Percentiles rank a stretch among this genome's conserved stretches.
phyloP scores from a whole-genome alignment of 2,797 vertebrate genomes.

The Phataginus tetradactyla region DNA sequence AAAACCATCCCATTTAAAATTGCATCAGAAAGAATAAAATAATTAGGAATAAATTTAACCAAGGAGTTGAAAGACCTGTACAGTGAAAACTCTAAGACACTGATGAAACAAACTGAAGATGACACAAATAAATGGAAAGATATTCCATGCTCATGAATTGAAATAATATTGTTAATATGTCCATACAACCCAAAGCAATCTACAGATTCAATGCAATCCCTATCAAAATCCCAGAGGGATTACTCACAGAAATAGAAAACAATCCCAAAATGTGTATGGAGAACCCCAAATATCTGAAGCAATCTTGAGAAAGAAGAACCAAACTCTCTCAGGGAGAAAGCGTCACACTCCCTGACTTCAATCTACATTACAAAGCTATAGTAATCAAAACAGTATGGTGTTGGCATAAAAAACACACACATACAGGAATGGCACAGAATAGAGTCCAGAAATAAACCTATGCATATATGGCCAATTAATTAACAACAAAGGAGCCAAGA shows the following conservation, averaged over 20 bases:
- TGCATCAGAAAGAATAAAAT: background rate
- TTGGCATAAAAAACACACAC: background rate
- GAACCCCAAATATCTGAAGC: background rate
- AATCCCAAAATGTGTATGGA: background rate
- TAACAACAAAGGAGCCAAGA: background rate
- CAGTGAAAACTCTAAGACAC: background rate
- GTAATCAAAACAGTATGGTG: background rate
- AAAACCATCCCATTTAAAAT: background rate
- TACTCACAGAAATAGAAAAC: background rate
- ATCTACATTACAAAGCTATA: background rate
- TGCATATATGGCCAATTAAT: background rate
- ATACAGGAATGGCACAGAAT: background rate
- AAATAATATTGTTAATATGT: background rate
- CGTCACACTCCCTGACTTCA: background rate
- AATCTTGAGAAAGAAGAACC: background rate
- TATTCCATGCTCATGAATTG: background rate
- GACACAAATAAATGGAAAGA: background rate
- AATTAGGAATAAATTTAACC: background rate
- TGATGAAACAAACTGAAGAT: background rate
- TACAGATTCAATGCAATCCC: background rate
- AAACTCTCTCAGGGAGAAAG: no score
- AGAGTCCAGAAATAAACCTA: background rate
- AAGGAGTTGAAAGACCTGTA: background rate
- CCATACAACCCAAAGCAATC: background rate
- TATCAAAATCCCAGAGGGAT: background rate